A percentile compares a stretch with the other conserved stretches of the same genome.
Evolutionary conservation across 2,797 vertebrate genomes (phyloP).

Genomic region (Myiothlypis chrysogaster): DNA sequence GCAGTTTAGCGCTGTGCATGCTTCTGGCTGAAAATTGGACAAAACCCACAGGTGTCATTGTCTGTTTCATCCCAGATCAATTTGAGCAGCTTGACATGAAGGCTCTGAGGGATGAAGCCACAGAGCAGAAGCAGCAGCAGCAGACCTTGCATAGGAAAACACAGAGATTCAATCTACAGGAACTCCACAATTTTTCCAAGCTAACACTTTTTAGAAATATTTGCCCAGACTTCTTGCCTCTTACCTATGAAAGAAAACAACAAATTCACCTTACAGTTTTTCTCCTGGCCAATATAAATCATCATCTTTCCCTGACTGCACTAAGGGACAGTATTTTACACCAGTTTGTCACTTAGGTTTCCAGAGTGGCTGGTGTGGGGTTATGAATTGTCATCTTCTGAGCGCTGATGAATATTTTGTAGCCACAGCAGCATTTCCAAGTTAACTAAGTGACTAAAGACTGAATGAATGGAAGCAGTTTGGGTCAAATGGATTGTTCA

Average conservation of each 20-base stretch:
- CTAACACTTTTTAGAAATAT: background rate
- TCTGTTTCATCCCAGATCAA: background rate
- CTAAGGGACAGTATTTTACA: background rate
- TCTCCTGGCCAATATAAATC: background rate
- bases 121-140: background rate
- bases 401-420: background rate
- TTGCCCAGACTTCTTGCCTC: background rate
- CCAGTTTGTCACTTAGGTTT: background rate
- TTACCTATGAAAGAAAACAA: background rate
- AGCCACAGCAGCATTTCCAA: background rate
- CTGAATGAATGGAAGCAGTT: background rate
- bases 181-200: background rate
- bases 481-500: slow-evolving; percentile 1
- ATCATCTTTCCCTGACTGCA: background rate
- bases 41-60: background rate
- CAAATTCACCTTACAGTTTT: background rate
- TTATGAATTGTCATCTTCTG: background rate
- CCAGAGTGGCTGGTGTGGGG: background rate
- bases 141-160: background rate
- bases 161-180: background rate
- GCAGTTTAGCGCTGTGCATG: too few relatives aligned
- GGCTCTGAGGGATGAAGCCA: background rate
- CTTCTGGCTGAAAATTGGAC: background rate
- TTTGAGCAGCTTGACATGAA: background rate
- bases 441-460: background rate